A percentile compares a stretch with the other conserved stretches of the same genome.
Conservation (phyloP, 2,888 invertebrate genomes). For the Aspidiotus destructor region DNA sequence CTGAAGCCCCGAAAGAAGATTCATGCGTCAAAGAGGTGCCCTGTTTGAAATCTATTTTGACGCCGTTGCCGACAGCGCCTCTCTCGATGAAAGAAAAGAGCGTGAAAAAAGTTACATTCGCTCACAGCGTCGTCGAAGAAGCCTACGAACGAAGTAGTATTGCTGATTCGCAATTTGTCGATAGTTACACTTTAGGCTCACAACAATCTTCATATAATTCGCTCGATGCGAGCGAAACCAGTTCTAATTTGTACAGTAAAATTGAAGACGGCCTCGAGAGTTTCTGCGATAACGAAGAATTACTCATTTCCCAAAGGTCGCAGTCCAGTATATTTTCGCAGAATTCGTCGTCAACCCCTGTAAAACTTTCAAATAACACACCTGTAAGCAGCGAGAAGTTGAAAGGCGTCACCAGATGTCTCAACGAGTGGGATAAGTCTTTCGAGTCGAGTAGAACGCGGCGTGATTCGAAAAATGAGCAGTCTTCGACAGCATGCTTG, state of each 20-base stretch:
- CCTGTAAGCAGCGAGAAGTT: neutral
- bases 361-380: neutral
- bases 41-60: constrained; percentile 13
- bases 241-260: neutral
- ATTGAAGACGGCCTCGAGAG: neutral
- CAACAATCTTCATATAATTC: neutral
- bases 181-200: neutral
- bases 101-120: constrained; percentile 19
- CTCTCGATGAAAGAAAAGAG: constrained; percentile 2
- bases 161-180: neutral
- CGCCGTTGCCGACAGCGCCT: constrained; percentile 1
- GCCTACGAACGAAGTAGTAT: neutral
- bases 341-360: neutral
- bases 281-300: neutral
- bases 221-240: neutral
- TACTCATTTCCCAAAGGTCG: neutral
- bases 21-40: neutral
- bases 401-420: neutral
- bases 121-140: neutral
- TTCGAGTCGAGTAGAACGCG: too few species aligned
- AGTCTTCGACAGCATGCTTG: too few species aligned
- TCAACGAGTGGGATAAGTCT: too few species aligned
- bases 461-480: too few species aligned
- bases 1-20: neutral
- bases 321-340: neutral